Evolutionary conservation across 2,797 vertebrate species (phyloP).

Genomic region (Pangasius krempfi): DNA sequence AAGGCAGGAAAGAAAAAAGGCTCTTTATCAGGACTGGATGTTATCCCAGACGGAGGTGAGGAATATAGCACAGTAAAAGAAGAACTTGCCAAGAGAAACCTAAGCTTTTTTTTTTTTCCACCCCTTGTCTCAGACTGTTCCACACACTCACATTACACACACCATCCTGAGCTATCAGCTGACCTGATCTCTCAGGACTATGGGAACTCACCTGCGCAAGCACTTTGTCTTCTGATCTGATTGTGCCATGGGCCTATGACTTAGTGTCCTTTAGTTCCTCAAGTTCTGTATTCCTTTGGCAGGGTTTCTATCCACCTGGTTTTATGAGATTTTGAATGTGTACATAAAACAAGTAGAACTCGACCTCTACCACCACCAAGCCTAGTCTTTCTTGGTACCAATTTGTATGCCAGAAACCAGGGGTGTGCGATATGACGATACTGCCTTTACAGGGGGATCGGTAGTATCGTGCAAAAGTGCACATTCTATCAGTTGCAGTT

Average conservation of each 20-base stretch:
- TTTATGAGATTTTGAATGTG: no score
- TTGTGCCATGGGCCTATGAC: not conserved
- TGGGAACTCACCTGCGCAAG: slow-evolving; percentile 60
- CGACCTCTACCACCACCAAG: not conserved
- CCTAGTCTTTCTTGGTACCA: not conserved
- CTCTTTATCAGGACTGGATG: slow-evolving; percentile 51
- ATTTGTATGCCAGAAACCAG: not conserved
- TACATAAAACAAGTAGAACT: no score
- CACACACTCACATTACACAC: slow-evolving; percentile 40
- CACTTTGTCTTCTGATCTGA: slow-evolving; percentile 24
- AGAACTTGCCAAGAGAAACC: slow-evolving; percentile 44
- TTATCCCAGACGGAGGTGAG: slow-evolving; percentile 26
- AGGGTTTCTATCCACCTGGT: not conserved
- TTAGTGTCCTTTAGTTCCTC: not conserved
- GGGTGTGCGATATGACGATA: no score
- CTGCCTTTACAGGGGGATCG: no score
- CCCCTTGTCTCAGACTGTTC: slow-evolving; percentile 29
- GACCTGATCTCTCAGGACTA: slow-evolving; percentile 53
- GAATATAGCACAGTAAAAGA: slow-evolving; percentile 13
- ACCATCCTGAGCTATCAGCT: slow-evolving; percentile 44
- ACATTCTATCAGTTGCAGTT: no score
- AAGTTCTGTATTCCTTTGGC: not conserved
- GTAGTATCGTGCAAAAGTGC: no score
- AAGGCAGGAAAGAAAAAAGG: slow-evolving; percentile 46
- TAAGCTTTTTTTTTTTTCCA: not conserved